Evolutionary conservation across 2,797 vertebrate genomes (phyloP), one percentile per base, ranked within the genome.

Genomic region (Sebastes miniatus): DNA sequence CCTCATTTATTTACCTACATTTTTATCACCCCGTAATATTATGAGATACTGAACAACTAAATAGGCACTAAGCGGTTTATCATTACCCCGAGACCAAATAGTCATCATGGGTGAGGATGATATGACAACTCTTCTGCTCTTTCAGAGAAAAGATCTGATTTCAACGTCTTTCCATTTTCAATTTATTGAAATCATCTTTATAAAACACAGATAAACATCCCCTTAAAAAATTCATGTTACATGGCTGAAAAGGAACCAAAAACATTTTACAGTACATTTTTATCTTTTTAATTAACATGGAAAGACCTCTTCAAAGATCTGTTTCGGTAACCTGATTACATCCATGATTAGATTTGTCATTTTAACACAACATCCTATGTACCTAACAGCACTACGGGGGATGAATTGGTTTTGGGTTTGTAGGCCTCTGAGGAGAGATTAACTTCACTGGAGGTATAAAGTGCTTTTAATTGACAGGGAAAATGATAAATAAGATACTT

Each of bases 61-160:
- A 83, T 84, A 86, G 86, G 81, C 66, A 67, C 64, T 80, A 63
- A 20, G 76, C 69, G 69, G 91, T 92, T 93, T 92, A 92, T 94
- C 78, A 92, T 93, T 93, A 94, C 69, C 90, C 58, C 63, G 64
- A 86, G 73, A 67, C 81, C 79, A 92, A 92, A 92, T 77, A 86
- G 47, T 69, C 25, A 83, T 69, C 58, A 82, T 67, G 73, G 84
- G 57, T 86, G 69, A 88, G 61, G 77, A 85, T 70, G 3, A 63
- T 83, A 68, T 84, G 71, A 77, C 63, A 88, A 73, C 80, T 76
- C 50, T 6, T 6, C n/a, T 3, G 6, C 3, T 58, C 32, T 73
- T 69, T 69, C 66, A 89, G 68, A 87, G 74, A 82, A 85, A 62
- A 68, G 5, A 57, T 66, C 36, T 66, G 43, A 85, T 69, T 71